phyloP scores from a whole-genome alignment of 2,797 vertebrate genomes.

The Ctenochaetus hawaiiensis region DNA sequence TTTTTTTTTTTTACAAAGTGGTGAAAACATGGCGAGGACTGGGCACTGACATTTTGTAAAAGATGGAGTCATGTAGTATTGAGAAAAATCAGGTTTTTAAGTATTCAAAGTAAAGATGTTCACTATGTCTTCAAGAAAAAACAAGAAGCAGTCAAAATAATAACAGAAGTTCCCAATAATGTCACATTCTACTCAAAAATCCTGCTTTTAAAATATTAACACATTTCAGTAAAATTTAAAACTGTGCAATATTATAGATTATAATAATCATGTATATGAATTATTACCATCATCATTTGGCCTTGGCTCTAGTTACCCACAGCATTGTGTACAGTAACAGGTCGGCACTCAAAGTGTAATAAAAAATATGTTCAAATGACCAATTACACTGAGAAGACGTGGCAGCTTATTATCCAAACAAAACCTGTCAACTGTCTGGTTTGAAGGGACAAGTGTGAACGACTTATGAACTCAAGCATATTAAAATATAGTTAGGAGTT shows the following conservation, averaged over 20 bases:
- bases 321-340: neutral
- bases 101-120: neutral
- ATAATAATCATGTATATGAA: conserved; percentile 5
- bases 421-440: conserved; percentile 3
- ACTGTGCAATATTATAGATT: neutral
- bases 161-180: neutral
- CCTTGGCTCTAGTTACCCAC: neutral
- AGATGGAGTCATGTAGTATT: neutral
- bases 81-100: neutral
- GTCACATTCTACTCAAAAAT: neutral
- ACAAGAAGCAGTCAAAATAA: neutral
- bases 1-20: conserved; percentile 12
- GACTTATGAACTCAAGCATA: conserved; percentile 8
- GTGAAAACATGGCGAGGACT: neutral
- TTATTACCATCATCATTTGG: neutral
- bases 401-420: neutral
- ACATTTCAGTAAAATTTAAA: neutral
- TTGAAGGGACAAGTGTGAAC: conserved; percentile 8
- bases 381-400: conserved; percentile 15
- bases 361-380: conserved; percentile 5
- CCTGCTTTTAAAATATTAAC: neutral
- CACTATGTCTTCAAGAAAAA: no score
- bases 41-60: conserved; percentile 19
- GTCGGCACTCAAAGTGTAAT: conserved; percentile 3
- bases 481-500: conserved; percentile 27